Evolutionary conservation across 2,113 vertebrate genomes (phyloP).

Genomic region (Willisornis vidua): DNA sequence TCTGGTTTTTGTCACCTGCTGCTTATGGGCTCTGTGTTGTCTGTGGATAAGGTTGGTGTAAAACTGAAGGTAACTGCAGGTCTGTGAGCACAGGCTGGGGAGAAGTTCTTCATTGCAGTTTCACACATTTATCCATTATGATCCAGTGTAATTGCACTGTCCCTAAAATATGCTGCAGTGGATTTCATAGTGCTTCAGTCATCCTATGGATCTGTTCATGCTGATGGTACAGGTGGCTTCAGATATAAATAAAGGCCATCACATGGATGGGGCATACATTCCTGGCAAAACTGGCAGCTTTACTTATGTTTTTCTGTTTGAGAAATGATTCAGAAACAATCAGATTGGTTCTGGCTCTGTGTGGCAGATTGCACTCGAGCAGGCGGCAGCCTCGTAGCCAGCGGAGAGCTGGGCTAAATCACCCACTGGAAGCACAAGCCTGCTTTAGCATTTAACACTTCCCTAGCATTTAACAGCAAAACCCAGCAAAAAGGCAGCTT

Average conservation of each 20-base stretch:
- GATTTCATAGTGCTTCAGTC: neutral
- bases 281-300: neutral
- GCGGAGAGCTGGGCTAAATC: constrained; percentile 1
- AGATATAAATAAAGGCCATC: neutral
- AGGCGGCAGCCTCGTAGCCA: neutral
- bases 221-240: neutral
- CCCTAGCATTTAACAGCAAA: constrained; percentile 6
- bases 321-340: constrained; percentile 36
- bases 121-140: neutral
- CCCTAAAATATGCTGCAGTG: neutral
- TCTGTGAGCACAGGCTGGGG: neutral
- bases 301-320: neutral
- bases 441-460: constrained; percentile 24
- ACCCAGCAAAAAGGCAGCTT: neutral
- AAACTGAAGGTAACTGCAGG: neutral
- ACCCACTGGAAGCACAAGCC: neutral
- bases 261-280: neutral
- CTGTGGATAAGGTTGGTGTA: neutral
- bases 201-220: neutral
- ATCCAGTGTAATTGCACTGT: neutral
- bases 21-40: neutral
- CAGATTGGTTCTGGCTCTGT: constrained; percentile 18
- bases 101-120: neutral
- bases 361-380: constrained; percentile 3
- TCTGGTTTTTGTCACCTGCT: neutral